Percentiles rank a stretch among this genome's conserved stretches.
phyloP scores from a whole-genome alignment of 35 echinoderm and acorn worm genomes.

The Apostichopus japonicus region DNA sequence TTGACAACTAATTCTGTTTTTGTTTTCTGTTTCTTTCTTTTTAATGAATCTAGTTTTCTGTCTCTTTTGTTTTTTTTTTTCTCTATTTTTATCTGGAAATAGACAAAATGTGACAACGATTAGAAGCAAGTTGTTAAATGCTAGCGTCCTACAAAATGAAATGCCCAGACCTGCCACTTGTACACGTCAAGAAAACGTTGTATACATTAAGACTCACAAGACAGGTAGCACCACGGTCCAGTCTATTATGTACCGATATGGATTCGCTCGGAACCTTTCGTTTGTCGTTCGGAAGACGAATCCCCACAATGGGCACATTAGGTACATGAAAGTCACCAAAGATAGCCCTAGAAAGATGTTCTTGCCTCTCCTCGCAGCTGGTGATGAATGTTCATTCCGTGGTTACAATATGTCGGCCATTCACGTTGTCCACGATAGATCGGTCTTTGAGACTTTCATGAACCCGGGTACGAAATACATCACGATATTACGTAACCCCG shows the following conservation, averaged over 20 bases:
- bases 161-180: neutral
- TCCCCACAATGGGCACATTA: conserved; percentile 9
- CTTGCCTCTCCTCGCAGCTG: neutral
- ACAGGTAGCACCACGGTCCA: conserved; percentile 62
- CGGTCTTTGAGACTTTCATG: conserved; percentile 1
- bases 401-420: conserved; percentile 23
- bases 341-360: conserved; percentile 32
- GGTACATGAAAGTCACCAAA: neutral
- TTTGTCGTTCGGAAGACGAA: conserved; percentile 21
- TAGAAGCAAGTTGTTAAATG: neutral
- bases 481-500: conserved; percentile 17
- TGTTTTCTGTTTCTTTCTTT: no score
- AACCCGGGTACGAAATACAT: conserved; percentile 15
- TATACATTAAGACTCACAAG: conserved; percentile 72
- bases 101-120: neutral
- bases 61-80: neutral
- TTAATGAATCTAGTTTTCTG: neutral
- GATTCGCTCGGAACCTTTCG: conserved; percentile 34
- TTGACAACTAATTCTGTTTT: no score
- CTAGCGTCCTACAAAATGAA: neutral
- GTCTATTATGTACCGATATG: conserved; percentile 54
- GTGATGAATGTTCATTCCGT: neutral
- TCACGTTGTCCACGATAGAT: conserved; percentile 1
- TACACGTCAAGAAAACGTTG: neutral
- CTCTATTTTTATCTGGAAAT: neutral